These are phyloP conservation scores for Microcebus jonahi DNA, from an alignment of 2,113 vertebrate genomes.

Conservation along the genomic window DNA sequence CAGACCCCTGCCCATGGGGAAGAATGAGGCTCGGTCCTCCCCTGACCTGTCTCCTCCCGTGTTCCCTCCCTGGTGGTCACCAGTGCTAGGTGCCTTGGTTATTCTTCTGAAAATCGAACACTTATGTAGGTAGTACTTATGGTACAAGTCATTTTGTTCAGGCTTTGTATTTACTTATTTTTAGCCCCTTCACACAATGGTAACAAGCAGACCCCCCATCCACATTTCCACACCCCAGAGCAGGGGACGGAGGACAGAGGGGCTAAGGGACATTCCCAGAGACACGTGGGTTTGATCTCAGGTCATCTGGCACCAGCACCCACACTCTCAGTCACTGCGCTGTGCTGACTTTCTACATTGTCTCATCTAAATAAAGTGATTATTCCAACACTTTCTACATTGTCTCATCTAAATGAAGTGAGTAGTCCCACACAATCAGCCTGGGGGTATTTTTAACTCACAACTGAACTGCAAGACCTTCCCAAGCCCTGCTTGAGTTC, in stretches of 20 bases:
- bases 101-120: background rate
- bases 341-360: too few relatives aligned
- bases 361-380: too few relatives aligned
- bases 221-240: background rate
- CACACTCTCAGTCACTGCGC: too few relatives aligned
- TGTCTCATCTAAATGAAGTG: too few relatives aligned
- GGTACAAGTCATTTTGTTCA: background rate
- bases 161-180: background rate
- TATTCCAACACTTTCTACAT: too few relatives aligned
- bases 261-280: background rate
- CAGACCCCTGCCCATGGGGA: background rate
- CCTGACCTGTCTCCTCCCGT: too few relatives aligned
- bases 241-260: background rate
- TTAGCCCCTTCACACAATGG: background rate
- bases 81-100: background rate
- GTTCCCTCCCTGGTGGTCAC: background rate
- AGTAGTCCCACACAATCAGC: too few relatives aligned
- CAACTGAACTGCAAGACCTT: too few relatives aligned
- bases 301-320: background rate
- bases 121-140: background rate
- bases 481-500: too few relatives aligned
- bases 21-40: rapidly evolving
- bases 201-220: background rate
- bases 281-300: background rate
- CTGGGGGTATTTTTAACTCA: too few relatives aligned